These are phyloP conservation scores for Chromis chromis DNA, from an alignment of 2,797 vertebrate species.

Conservation along the genomic window DNA sequence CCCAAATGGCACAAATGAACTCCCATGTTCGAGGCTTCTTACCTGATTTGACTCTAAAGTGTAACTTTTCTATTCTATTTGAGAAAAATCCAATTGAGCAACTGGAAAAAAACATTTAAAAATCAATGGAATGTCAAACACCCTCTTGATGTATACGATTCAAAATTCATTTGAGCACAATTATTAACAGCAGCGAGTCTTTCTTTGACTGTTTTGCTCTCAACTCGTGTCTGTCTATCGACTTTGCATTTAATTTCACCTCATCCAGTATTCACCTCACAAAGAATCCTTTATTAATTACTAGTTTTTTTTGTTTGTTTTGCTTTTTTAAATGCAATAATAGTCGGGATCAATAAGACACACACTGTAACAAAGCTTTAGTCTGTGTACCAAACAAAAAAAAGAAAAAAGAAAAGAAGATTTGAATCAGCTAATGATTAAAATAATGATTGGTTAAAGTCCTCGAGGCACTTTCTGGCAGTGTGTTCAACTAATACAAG, in stretches of 20 bases:
- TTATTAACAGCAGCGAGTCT: constrained; percentile 1
- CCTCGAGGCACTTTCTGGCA: neutral
- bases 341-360: constrained; percentile 7
- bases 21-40: too few relatives aligned
- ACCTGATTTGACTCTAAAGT: too few relatives aligned
- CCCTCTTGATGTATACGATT: neutral
- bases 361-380: neutral
- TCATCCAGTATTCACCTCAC: neutral
- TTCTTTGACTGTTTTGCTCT: neutral
- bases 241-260: neutral
- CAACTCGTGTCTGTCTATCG: neutral
- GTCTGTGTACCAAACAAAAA: neutral
- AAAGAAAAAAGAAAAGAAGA: neutral
- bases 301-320: neutral
- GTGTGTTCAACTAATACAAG: constrained; percentile 6
- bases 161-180: constrained; percentile 1
- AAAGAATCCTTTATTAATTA: neutral
- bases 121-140: neutral
- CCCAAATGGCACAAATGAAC: too few relatives aligned
- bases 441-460: neutral
- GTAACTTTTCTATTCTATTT: too few relatives aligned
- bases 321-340: neutral
- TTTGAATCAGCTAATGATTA: neutral
- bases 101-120: neutral
- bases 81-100: neutral